Conservation (phyloP, 2,797 vertebrate species). For the Alosa sapidissima region DNA sequence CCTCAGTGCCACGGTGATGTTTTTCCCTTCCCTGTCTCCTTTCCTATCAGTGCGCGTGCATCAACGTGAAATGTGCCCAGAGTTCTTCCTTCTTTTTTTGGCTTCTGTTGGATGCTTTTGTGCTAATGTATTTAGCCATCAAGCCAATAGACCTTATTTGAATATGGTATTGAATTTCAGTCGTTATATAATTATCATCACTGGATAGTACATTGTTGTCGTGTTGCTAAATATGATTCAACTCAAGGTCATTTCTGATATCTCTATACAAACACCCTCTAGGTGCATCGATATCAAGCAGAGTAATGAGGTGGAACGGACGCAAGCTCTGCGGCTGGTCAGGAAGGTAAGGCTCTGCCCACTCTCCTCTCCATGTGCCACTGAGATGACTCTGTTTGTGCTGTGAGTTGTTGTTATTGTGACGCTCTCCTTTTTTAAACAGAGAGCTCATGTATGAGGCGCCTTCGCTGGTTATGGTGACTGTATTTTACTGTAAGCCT, state of each 20-base stretch:
- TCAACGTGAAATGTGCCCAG: not conserved
- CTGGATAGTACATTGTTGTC: not conserved
- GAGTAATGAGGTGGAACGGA: constrained; percentile 86
- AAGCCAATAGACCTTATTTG: not conserved
- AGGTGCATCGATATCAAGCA: constrained; percentile 88
- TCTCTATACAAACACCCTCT: constrained; percentile 3
- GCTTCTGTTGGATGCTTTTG: not conserved
- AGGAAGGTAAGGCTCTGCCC: constrained; percentile 74
- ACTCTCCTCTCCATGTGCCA: not conserved
- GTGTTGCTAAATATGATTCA: not conserved
- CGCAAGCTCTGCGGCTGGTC: constrained; percentile 85
- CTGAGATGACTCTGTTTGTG: not conserved
- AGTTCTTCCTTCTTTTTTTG: not conserved
- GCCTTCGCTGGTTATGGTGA: not conserved
- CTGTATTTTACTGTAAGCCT: not conserved
- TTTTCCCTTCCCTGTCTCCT: not conserved
- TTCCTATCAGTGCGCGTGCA: not conserved
- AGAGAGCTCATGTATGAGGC: not conserved
- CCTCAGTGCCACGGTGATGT: not conserved
- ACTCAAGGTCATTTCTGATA: not conserved
- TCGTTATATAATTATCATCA: not conserved
- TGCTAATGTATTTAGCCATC: not conserved
- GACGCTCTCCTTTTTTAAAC: not conserved
- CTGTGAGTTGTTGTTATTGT: not conserved
- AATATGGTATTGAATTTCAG: not conserved